Percentiles rank a stretch among this genome's conserved stretches.
These are phyloP conservation scores for Macrotus californicus DNA, from an alignment of 2,113 vertebrate species.

Conservation along the genomic window DNA sequence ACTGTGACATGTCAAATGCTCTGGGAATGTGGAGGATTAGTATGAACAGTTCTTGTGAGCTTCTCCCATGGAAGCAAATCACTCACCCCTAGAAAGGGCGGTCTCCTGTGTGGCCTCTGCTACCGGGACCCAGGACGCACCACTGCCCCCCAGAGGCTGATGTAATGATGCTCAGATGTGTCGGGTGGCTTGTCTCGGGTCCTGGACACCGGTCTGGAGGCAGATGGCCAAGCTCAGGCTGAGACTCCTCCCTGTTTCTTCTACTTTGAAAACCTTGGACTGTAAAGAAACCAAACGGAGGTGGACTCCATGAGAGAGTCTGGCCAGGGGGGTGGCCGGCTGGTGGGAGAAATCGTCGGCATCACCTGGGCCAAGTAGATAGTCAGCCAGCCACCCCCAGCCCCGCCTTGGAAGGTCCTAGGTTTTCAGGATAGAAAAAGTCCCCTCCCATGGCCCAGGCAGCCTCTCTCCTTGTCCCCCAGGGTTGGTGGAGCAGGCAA, in stretches of 20 bases:
- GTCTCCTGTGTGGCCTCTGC: background rate
- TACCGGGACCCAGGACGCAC: rapidly evolving
- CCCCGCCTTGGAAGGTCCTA: background rate
- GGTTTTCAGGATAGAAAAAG: background rate
- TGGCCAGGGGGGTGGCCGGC: too few relatives aligned
- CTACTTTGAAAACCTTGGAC: background rate
- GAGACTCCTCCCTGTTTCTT: background rate
- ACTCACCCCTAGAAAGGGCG: background rate
- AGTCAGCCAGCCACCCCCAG: background rate
- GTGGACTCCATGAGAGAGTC: rapidly evolving
- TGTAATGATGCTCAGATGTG: background rate
- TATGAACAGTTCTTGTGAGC: background rate
- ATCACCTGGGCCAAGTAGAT: background rate
- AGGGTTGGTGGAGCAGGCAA: background rate
- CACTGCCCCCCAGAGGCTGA: background rate
- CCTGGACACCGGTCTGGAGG: background rate
- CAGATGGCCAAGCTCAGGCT: background rate
- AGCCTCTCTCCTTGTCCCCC: background rate
- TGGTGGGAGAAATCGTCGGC: too few relatives aligned
- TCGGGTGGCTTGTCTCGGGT: background rate
- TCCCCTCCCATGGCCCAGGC: background rate
- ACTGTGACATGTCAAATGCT: background rate
- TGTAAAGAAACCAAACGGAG: background rate
- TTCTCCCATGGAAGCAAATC: background rate
- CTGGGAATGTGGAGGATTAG: background rate